A percentile compares a stretch with the other conserved stretches of the same genome.
These are phyloP conservation scores for Anser brachyrhynchus DNA, from an alignment of 2,113 vertebrate species.

Conservation along the genomic window DNA sequence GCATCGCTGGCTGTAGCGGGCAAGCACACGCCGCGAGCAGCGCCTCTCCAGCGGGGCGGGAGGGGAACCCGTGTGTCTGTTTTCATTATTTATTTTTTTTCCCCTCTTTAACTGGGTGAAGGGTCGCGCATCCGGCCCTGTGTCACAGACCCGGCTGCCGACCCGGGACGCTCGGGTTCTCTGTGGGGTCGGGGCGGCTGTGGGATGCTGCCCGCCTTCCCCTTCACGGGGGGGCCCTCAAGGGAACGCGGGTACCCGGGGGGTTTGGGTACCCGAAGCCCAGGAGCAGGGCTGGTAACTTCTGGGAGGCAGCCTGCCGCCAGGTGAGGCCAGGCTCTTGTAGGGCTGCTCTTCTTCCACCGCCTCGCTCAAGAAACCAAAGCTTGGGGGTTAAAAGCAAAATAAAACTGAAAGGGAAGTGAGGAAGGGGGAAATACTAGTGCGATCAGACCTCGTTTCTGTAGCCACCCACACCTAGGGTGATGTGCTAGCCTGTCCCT, in stretches of 20 bases:
- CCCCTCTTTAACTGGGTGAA: constrained; percentile 20
- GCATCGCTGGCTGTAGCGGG: background rate
- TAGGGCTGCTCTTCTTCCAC: background rate
- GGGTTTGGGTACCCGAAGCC: background rate
- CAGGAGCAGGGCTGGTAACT: rapidly evolving
- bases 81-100: background rate
- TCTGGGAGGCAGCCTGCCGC: background rate
- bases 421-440: background rate
- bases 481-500: background rate
- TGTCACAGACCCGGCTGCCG: constrained; percentile 16
- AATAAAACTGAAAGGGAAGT: background rate
- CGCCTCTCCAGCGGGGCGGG: background rate
- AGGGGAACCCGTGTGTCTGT: background rate
- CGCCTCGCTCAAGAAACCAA: background rate
- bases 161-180: background rate
- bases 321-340: rapidly evolving
- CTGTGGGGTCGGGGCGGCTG: rapidly evolving
- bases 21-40: background rate
- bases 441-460: background rate
- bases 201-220: rapidly evolving
- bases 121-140: constrained; percentile 57
- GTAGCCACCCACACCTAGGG: background rate
- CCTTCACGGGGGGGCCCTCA: no score
- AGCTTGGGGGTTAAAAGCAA: background rate
- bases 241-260: rapidly evolving